These are phyloP conservation scores for Epinotia ramella DNA, from an alignment of 2,888 invertebrate genomes.

Conservation along the genomic window DNA sequence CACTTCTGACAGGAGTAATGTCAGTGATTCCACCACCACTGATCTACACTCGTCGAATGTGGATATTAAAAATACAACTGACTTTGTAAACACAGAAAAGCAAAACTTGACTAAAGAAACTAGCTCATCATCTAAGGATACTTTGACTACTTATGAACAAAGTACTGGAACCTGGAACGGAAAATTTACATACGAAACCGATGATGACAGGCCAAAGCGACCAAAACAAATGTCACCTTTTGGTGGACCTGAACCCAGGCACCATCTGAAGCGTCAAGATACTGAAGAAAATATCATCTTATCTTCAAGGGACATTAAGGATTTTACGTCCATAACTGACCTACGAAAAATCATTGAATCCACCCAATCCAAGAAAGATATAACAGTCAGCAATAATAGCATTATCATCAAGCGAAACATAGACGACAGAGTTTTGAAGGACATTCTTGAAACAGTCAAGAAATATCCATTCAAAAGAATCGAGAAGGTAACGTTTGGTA, in stretches of 20 bases:
- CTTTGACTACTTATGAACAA: constrained; percentile 75
- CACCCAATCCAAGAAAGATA: constrained; percentile 75
- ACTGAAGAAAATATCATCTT: constrained; percentile 81
- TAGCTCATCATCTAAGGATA: constrained; percentile 71
- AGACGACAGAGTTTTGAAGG: constrained; percentile 76
- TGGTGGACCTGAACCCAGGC: constrained; percentile 75
- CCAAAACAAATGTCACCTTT: constrained; percentile 78
- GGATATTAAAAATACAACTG: constrained; percentile 66
- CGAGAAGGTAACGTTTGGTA: constrained; percentile 82
- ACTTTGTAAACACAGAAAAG: constrained; percentile 77
- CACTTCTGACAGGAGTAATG: constrained; percentile 57
- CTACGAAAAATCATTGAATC: constrained; percentile 78
- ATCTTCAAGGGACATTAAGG: constrained; percentile 80
- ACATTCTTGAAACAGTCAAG: constrained; percentile 81
- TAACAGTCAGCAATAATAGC: constrained; percentile 78
- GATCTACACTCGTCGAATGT: constrained; percentile 62
- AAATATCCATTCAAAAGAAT: constrained; percentile 82
- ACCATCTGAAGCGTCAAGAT: constrained; percentile 78
- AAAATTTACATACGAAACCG: constrained; percentile 82
- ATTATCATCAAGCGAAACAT: constrained; percentile 80
- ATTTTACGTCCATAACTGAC: constrained; percentile 81
- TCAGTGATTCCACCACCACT: constrained; percentile 58
- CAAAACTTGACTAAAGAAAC: constrained; percentile 79
- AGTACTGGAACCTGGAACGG: constrained; percentile 86
- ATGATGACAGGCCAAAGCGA: constrained; percentile 73